A percentile compares a stretch with the other conserved stretches of the same genome.
phyloP scores from a whole-genome alignment of 2,888 invertebrate genomes.

The Rhopalosiphum nymphaeae region DNA sequence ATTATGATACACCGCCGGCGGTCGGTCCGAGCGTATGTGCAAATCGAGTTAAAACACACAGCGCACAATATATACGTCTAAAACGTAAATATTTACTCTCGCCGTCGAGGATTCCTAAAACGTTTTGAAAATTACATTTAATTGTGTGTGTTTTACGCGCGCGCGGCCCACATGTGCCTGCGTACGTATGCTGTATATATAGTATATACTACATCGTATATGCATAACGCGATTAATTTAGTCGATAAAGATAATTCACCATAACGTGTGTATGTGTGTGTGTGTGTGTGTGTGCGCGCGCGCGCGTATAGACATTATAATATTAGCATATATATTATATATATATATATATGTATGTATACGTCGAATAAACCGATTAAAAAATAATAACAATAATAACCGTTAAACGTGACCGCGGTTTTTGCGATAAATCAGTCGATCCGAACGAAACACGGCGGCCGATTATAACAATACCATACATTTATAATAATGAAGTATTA shows the following conservation, averaged over 20 bases:
- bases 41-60: slow-evolving; percentile 26
- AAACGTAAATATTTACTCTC: slow-evolving; percentile 37
- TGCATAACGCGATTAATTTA: background rate
- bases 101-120: background rate
- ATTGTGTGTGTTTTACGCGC: background rate
- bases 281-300: no score
- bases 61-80: background rate
- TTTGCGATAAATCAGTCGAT: background rate
- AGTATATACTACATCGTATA: no score
- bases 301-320: background rate
- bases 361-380: background rate
- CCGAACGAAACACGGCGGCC: background rate
- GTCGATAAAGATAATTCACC: background rate
- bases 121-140: slow-evolving; percentile 16
- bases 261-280: background rate
- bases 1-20: background rate
- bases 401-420: background rate
- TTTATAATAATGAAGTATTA: background rate
- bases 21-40: background rate
- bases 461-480: background rate
- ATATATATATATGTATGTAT: background rate
- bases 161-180: background rate
- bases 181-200: background rate
- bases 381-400: slow-evolving; percentile 1
- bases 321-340: background rate